phyloP scores from a whole-genome alignment of 2,797 vertebrate genomes.

The Myotis daubentonii region DNA sequence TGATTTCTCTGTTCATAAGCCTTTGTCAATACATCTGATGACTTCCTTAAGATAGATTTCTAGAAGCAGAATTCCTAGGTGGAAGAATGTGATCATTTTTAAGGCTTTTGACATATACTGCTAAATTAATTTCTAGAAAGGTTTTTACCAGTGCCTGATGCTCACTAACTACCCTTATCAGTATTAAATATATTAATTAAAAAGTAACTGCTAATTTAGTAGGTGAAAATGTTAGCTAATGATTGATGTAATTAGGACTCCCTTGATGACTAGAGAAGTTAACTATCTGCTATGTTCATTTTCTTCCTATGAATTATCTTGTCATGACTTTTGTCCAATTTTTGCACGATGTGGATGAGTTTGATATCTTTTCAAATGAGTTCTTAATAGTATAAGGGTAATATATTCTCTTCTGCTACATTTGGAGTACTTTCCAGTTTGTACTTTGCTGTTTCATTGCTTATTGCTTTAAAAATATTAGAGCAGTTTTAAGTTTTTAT shows the following conservation, averaged over 20 bases:
- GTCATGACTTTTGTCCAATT: constrained; percentile 1
- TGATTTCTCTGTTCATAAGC: not conserved
- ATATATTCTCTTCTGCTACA: not conserved
- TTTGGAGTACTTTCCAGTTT: constrained; percentile 17
- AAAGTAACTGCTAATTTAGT: not conserved
- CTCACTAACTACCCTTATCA: not conserved
- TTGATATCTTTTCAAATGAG: constrained; percentile 32
- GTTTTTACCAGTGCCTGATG: not conserved
- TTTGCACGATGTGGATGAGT: not conserved
- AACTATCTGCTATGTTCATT: not conserved
- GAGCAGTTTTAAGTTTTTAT: constrained; percentile 17
- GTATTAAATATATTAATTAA: constrained; percentile 17
- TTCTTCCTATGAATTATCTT: not conserved
- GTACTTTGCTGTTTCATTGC: not conserved
- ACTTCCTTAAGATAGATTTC: not conserved
- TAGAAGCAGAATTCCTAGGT: not conserved
- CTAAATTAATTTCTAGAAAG: constrained; percentile 24
- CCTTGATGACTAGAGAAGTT: not conserved
- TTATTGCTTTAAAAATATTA: not conserved
- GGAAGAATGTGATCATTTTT: not conserved
- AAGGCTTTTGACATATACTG: constrained; percentile 2
- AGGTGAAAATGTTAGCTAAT: constrained; percentile 15
- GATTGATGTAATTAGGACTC: not conserved
- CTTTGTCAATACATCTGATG: not conserved
- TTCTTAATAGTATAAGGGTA: not conserved